These are phyloP conservation scores for Tyrophagus putrescentiae DNA, from an alignment of 1,140 invertebrate genomes.

Conservation along the genomic window DNA sequence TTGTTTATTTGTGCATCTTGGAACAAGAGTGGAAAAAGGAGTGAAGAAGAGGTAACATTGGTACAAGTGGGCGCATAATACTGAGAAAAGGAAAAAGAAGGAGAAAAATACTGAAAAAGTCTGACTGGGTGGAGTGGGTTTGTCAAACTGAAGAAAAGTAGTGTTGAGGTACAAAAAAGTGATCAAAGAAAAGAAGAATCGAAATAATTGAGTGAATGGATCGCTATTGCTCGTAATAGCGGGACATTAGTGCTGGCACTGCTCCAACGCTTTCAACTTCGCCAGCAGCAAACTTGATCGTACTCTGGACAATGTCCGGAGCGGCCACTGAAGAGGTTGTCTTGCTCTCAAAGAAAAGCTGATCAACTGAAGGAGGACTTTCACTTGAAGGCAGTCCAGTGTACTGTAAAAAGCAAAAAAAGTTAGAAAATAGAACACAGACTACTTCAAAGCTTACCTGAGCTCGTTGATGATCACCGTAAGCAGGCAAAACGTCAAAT, in stretches of 20 bases:
- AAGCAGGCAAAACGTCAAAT: too few relatives aligned
- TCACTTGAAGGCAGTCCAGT: background rate
- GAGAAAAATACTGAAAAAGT: background rate
- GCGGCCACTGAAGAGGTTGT: background rate
- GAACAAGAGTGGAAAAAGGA: background rate
- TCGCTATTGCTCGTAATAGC: background rate
- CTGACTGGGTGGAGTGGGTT: background rate
- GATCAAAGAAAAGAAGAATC: background rate
- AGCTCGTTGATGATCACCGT: too few relatives aligned
- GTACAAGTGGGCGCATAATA: background rate
- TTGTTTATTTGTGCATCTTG: too few relatives aligned
- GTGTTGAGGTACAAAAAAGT: background rate
- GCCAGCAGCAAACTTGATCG: background rate
- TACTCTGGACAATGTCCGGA: constrained; percentile 12
- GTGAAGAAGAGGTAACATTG: background rate
- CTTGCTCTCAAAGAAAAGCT: background rate
- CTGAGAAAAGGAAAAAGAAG: background rate
- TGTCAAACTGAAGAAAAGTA: background rate
- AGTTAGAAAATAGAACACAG: background rate
- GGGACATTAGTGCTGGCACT: background rate
- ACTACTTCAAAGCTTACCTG: background rate
- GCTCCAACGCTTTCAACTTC: background rate
- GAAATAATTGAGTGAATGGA: background rate
- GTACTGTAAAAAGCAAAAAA: background rate
- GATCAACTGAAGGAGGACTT: background rate